phyloP scores from a whole-genome alignment of 2,888 invertebrate genomes.

The Polylopha cassiicola region DNA sequence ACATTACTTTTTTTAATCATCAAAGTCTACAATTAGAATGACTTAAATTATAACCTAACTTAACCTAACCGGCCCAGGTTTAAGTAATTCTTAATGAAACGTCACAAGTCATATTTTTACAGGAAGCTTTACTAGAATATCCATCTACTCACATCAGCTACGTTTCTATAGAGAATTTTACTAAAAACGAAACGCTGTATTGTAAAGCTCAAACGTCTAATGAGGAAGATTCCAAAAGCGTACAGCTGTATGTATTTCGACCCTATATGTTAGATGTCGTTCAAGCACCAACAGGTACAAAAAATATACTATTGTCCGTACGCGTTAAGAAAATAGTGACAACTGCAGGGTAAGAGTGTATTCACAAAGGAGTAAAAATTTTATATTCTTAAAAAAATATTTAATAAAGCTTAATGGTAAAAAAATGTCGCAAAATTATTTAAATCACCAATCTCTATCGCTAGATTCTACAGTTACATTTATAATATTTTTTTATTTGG shows the following conservation, averaged over 20 bases:
- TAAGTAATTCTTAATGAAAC: background rate
- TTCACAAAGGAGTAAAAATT: too few species aligned
- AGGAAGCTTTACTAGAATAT: slow-evolving; percentile 46
- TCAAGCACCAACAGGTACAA: slow-evolving; percentile 48
- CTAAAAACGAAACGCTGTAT: slow-evolving; percentile 40
- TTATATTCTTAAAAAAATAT: too few species aligned
- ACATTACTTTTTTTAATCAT: too few species aligned
- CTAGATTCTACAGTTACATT: too few species aligned
- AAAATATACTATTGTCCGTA: too few species aligned
- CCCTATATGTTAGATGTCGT: slow-evolving; percentile 49
- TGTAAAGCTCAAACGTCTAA: slow-evolving; percentile 46
- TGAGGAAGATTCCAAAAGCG: slow-evolving; percentile 30
- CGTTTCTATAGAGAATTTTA: slow-evolving; percentile 38
- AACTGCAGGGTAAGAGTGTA: too few species aligned
- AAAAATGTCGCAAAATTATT: background rate
- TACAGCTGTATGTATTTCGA: slow-evolving; percentile 47
- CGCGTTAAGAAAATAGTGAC: too few species aligned
- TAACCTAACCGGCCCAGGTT: too few species aligned
- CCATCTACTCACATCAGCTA: slow-evolving; percentile 52
- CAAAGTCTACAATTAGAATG: too few species aligned
- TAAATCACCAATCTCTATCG: background rate
- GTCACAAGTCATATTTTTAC: slow-evolving; percentile 21
- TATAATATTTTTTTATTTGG: too few species aligned
- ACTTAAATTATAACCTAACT: too few species aligned
- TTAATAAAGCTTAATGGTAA: background rate